Evolutionary conservation across 2,113 vertebrate genomes (phyloP), one percentile per base, ranked within the genome.

Genomic region (Syngnathoides biaculeatus): DNA sequence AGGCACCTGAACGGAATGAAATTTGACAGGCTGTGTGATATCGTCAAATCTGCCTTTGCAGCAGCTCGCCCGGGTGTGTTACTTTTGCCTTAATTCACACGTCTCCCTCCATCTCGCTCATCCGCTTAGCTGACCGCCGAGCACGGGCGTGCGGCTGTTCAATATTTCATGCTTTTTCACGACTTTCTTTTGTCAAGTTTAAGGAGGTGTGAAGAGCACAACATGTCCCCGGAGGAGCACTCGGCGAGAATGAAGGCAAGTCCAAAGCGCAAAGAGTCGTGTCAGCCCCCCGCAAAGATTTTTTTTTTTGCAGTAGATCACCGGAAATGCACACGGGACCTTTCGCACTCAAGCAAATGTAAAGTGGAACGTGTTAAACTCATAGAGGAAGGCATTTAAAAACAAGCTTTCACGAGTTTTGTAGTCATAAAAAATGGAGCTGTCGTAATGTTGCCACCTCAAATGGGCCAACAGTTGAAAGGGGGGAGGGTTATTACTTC

Each of bases 151-250:
- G 58, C 70, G 42, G 72, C 64, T 62, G 43, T 72, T 87, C 62
- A 89, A 86, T 89, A 77, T 87, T 90, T 89, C 71, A 81, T 78
- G 47, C 30, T 10, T 73, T 15, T 24, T 56, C 40, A 69, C 74
- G 70, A 83, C 75, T 83, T 81, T 75, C 70, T 78, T 78, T 72
- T 73, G 72, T 79, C 58, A 76, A 78, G 82, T 82, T 83, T 80
- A 73, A 68, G 55, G 56, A 84, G 71, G 84, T 84, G 82, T 87
- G 69, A 85, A 86, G 79, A 86, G 69, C 39, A 68, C 64, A 43
- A 77, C 45, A 57, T 19, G 55, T 5, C 38, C 58, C 60, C 30
- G n/a, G 60, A 62, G 60, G 60, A 26, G 20, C 39, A 26, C 14
- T 14, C 60, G 2, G 27, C 17, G 56, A 58, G 27, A 58, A 58